Base-by-base conservation (phyloP, 2,888 invertebrate genomes). In the Sphecodes monilicornis region DNA sequence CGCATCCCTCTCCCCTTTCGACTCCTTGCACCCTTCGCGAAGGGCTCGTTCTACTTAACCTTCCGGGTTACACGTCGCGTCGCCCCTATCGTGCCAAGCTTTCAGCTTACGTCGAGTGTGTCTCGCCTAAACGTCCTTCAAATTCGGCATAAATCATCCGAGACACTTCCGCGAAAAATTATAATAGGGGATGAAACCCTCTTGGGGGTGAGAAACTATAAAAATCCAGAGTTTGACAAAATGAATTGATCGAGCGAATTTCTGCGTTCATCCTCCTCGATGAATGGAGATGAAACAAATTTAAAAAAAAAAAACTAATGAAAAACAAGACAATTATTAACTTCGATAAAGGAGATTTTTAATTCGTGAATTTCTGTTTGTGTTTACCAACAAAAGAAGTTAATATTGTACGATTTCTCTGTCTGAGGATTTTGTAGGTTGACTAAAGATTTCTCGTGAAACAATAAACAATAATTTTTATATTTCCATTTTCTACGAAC, bases 31-130 rank as follows among this genome's bases (percentile, higher is more conserved):
- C 26, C 22, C 36, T 64, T 60, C 68, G 68, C 39, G 68, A 68
- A 68, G 68, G 68, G 68, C 64, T 64, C 72, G 76, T 82, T 79
- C 86, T 71, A 86, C 86, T 87, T 77, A 84, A 86, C 81, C 79
- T 89, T 76, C 72, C 39, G 66, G 70, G 41, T 80, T 43, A 77
- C 36, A 18, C 73, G 68, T 80, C 82, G 66, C 73, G 68, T 80
- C 82, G 66, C 26, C 57, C 46, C 46, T 32, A n/a, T 57, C 70
- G 60, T 41, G 41, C 36, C 18, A 75, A 60, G 73, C 75, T 72
- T 78, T 68, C 60, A 66, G 76, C 78, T 77, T 70, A 32, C 50
- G 71, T 50, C 71, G 72, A 85, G 82, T 72, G 50, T 16, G 66
- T 43, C 26, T 29, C 76, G 36, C 18, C 64, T 66, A 43, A 36